Conservation (phyloP, 1,140 invertebrate species). For the Caenorhabditis inopinata region DNA sequence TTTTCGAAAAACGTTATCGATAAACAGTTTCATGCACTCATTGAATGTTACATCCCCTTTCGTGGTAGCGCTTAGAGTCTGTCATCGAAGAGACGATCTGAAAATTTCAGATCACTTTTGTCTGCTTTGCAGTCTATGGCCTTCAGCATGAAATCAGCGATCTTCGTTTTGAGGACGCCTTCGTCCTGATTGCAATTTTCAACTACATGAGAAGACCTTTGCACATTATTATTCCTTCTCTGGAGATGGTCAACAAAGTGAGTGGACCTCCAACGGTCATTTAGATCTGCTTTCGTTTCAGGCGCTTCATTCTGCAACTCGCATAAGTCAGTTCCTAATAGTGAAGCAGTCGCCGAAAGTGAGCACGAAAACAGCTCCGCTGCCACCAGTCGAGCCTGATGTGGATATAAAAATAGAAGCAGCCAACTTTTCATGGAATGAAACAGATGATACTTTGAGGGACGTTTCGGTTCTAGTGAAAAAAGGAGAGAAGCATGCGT, state of each 20-base stretch:
- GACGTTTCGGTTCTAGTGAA: not conserved
- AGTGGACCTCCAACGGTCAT: not conserved
- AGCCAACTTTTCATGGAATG: slow-evolving; percentile 15
- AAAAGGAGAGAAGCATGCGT: slow-evolving; percentile 16
- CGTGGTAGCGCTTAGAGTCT: no score
- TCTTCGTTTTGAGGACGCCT: not conserved
- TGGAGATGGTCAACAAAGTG: slow-evolving; percentile 6
- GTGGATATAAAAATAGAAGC: not conserved
- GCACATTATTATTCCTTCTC: not conserved
- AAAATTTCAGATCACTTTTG: not conserved
- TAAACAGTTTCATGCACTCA: slow-evolving; percentile 26
- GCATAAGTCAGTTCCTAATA: not conserved
- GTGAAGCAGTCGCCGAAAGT: slow-evolving; percentile 9
- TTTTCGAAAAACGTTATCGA: not conserved
- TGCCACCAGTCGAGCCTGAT: not conserved
- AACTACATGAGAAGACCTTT: slow-evolving; percentile 8
- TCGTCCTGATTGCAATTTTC: slow-evolving; percentile 13
- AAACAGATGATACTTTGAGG: not conserved
- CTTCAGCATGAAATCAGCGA: not conserved
- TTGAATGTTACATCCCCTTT: slow-evolving; percentile 1
- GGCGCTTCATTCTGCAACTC: not conserved
- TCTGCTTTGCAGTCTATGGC: not conserved
- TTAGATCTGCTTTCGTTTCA: not conserved
- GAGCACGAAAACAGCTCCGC: not conserved
- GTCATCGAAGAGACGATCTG: no score